A percentile compares a stretch with the other conserved stretches of the same genome.
phyloP scores from a whole-genome alignment of 2,113 vertebrate genomes.

The Phrynocephalus versicolor region DNA sequence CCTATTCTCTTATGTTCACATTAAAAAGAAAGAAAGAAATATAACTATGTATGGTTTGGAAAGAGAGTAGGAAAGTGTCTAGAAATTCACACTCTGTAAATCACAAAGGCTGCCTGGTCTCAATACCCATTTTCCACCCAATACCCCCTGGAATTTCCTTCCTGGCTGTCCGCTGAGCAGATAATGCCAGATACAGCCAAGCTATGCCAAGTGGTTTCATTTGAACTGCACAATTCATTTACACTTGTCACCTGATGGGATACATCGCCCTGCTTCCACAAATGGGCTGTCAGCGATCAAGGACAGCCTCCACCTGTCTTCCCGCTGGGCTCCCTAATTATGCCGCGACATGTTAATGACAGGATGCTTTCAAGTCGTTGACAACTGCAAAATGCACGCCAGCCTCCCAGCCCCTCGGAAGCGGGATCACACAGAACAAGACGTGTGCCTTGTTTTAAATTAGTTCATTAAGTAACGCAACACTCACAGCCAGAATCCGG shows the following conservation, averaged over 20 bases:
- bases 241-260: conserved; percentile 65
- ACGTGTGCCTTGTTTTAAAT: conserved; percentile 42
- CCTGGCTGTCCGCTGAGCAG: conserved; percentile 29
- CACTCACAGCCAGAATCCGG: not conserved
- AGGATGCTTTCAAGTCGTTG: conserved; percentile 58
- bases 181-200: conserved; percentile 44
- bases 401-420: conserved; percentile 17
- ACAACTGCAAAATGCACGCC: conserved; percentile 46
- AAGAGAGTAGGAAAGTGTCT: not conserved
- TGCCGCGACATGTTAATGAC: conserved; percentile 65
- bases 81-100: not conserved
- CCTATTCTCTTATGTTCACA: no score
- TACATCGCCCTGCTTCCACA: conserved; percentile 54
- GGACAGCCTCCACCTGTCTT: conserved; percentile 19
- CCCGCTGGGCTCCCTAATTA: conserved; percentile 59
- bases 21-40: not conserved
- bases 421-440: conserved; percentile 3
- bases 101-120: conserved; percentile 39
- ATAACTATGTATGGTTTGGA: no score
- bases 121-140: conserved; percentile 6
- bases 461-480: conserved; percentile 41
- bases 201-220: conserved; percentile 52
- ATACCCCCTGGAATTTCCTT: conserved; percentile 39
- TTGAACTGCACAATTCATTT: conserved; percentile 58
- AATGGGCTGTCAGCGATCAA: conserved; percentile 45